These are phyloP conservation scores for Mythimna impura DNA, from an alignment of 2,888 invertebrate genomes.

Conservation along the genomic window DNA sequence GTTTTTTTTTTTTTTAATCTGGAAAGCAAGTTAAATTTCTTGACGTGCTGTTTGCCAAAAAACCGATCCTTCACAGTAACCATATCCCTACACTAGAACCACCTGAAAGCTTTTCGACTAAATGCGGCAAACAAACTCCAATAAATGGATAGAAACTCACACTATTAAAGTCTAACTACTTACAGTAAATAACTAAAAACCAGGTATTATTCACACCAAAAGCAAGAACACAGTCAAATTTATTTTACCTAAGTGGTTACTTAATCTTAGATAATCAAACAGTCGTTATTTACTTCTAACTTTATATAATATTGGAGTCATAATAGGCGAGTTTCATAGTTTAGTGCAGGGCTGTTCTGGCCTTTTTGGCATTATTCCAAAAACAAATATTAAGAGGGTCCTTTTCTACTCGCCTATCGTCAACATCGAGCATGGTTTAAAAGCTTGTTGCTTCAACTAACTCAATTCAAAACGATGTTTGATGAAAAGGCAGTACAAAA, in stretches of 20 bases:
- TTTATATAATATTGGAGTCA: slow-evolving; percentile 6
- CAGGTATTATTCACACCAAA: not conserved
- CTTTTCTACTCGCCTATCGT: too few relatives aligned
- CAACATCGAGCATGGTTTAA: too few relatives aligned
- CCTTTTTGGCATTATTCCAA: slow-evolving; percentile 42
- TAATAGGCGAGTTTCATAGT: slow-evolving; percentile 13
- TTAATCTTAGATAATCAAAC: slow-evolving; percentile 31
- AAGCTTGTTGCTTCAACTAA: too few relatives aligned
- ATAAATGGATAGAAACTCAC: too few relatives aligned
- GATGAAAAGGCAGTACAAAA: too few relatives aligned
- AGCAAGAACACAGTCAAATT: not conserved
- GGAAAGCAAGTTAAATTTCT: too few relatives aligned
- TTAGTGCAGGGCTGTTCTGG: slow-evolving; percentile 10
- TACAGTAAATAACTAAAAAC: slow-evolving; percentile 9
- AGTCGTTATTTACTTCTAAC: slow-evolving; percentile 18
- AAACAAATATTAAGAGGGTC: slow-evolving; percentile 5
- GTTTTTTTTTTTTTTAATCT: too few relatives aligned
- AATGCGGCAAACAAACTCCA: not conserved
- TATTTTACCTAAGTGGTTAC: slow-evolving; percentile 29
- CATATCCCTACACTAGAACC: too few relatives aligned
- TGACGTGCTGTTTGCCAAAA: too few relatives aligned
- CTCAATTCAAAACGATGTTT: too few relatives aligned
- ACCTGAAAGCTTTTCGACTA: too few relatives aligned
- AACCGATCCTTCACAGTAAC: too few relatives aligned
- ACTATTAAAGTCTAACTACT: not conserved